Evolutionary conservation across 2,113 vertebrate species (phyloP).

Genomic region (Cyrtonyx montezumae): DNA sequence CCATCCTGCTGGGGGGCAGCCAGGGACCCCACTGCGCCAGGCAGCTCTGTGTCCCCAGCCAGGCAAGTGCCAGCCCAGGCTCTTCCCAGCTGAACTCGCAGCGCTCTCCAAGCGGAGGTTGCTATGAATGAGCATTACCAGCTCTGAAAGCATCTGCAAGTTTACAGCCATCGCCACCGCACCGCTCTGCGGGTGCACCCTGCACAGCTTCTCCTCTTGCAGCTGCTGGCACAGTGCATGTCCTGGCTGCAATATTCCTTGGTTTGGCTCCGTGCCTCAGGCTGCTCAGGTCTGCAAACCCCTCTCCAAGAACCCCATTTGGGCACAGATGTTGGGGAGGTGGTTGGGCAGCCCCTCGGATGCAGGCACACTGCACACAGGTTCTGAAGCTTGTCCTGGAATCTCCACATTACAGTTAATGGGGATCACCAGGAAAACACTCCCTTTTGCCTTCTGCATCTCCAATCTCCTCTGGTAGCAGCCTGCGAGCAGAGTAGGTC

Average conservation of each 20-base stretch:
- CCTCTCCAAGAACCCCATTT: not conserved
- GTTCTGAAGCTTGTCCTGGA: not conserved
- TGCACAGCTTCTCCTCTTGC: fast-evolving
- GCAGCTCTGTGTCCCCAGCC: not conserved
- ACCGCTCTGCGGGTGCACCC: not conserved
- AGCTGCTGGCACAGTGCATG: fast-evolving
- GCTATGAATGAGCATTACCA: fast-evolving
- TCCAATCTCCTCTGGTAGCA: not conserved
- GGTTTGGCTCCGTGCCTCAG: fast-evolving
- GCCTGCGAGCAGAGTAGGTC: slow-evolving; percentile 2
- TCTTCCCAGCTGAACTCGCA: not conserved
- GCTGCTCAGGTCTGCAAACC: not conserved
- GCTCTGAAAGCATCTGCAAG: not conserved
- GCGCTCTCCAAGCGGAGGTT: not conserved
- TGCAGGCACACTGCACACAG: not conserved
- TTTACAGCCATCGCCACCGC: fast-evolving
- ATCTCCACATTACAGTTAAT: not conserved
- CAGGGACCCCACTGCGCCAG: not conserved
- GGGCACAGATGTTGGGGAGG: fast-evolving
- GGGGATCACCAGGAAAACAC: not conserved
- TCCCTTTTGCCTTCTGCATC: not conserved
- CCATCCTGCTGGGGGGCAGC: not conserved
- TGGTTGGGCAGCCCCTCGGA: fast-evolving
- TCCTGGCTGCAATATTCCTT: not conserved
- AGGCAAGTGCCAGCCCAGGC: not conserved